A percentile compares a stretch with the other conserved stretches of the same genome.
Conservation (phyloP, 2,888 invertebrate genomes). For the Drosophila austrosaltans region DNA sequence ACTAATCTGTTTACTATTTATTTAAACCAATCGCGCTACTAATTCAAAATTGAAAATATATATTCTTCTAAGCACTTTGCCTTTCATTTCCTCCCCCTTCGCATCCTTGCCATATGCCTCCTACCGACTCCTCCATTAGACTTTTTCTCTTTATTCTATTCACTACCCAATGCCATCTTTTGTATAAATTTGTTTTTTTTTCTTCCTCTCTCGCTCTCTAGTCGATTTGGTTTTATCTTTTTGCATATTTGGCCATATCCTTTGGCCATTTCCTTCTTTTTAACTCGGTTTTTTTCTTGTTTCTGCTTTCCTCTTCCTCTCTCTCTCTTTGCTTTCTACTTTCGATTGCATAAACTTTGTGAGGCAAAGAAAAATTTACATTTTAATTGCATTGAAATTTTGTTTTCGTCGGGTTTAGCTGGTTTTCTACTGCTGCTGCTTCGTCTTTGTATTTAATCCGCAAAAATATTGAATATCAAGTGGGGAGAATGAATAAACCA, state of each 20-base stretch:
- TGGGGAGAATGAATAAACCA: constrained; percentile 19
- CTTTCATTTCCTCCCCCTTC: not conserved
- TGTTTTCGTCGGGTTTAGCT: constrained; percentile 49
- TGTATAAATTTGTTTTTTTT: constrained; percentile 46
- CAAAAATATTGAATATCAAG: constrained; percentile 76
- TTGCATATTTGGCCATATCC: constrained; percentile 8
- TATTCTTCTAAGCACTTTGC: constrained; percentile 3
- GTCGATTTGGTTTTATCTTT: constrained; percentile 35
- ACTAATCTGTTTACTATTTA: not conserved
- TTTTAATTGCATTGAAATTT: constrained; percentile 80
- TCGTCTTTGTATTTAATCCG: constrained; percentile 65
- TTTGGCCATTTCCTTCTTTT: constrained; percentile 16
- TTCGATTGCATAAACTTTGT: constrained; percentile 66
- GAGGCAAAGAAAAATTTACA: constrained; percentile 63
- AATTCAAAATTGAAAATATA: constrained; percentile 40
- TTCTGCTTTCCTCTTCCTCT: constrained; percentile 10
- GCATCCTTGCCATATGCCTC: not conserved
- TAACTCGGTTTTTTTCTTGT: constrained; percentile 16
- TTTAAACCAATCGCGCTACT: constrained; percentile 19
- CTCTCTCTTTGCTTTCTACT: constrained; percentile 2
- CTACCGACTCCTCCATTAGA: not conserved
- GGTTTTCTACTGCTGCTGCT: constrained; percentile 1
- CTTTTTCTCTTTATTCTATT: not conserved
- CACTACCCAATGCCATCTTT: constrained; percentile 55
- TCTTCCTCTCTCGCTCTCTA: constrained; percentile 27